These are phyloP conservation scores for Nannospalax galili DNA, from an alignment of 2,113 vertebrate species.

Conservation along the genomic window DNA sequence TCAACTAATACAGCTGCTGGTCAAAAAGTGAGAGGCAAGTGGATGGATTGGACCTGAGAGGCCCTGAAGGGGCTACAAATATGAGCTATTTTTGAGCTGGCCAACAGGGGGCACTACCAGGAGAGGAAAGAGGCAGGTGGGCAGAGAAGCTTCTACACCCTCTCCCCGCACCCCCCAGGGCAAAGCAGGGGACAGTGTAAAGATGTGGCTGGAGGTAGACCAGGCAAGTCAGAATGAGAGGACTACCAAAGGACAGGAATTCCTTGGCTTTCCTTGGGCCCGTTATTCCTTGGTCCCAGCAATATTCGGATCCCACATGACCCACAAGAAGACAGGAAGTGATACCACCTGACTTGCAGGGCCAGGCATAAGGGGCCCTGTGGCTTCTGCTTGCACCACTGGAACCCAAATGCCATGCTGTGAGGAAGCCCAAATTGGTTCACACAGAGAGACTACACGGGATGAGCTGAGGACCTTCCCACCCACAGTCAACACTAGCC, in stretches of 20 bases:
- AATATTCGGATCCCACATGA: not conserved
- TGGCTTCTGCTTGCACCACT: not conserved
- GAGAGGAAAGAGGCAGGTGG: fast-evolving
- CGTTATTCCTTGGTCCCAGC: not conserved
- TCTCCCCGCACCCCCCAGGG: too few species aligned
- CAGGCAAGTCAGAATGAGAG: not conserved
- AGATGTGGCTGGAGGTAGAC: not conserved
- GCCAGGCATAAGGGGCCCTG: not conserved
- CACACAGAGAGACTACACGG: fast-evolving
- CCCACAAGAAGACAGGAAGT: not conserved
- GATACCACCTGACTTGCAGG: not conserved
- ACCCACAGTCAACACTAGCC: not conserved
- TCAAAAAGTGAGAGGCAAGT: slow-evolving; percentile 86
- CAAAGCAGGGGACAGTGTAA: not conserved
- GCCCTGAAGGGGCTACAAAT: not conserved
- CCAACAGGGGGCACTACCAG: not conserved
- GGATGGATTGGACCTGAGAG: slow-evolving; percentile 64
- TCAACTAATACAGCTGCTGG: slow-evolving; percentile 94
- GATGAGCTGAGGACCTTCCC: not conserved
- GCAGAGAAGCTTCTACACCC: not conserved
- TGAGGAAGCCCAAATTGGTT: not conserved
- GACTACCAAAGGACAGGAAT: not conserved
- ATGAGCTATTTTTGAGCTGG: not conserved
- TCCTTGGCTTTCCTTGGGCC: not conserved
- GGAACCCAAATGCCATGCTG: not conserved